A percentile compares a stretch with the other conserved stretches of the same genome.
Conservation (phyloP, 2,113 vertebrate species). For the Heterotilapia buettikoferi region DNA sequence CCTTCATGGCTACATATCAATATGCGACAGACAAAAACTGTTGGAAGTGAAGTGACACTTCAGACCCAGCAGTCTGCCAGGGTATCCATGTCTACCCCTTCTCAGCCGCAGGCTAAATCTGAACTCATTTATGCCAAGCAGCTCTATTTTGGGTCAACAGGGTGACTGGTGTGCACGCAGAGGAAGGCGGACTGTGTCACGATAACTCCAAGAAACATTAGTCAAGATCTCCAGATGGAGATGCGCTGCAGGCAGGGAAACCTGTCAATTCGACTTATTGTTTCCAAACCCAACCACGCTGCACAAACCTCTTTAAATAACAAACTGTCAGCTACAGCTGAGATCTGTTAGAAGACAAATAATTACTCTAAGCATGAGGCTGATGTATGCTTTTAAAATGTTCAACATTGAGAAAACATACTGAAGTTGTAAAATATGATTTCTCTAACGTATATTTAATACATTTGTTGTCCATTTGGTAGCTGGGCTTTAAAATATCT, state of each 20-base stretch:
- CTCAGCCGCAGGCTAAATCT: constrained; percentile 45
- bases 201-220: not conserved
- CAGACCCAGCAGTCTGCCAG: constrained; percentile 15
- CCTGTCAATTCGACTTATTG: not conserved
- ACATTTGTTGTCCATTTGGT: not conserved
- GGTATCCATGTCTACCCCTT: constrained; percentile 6
- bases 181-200: not conserved
- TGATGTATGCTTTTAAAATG: not conserved
- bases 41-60: constrained; percentile 38
- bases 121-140: constrained; percentile 14
- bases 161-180: not conserved
- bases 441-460: not conserved
- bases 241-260: not conserved
- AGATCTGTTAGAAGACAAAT: not conserved
- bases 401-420: not conserved
- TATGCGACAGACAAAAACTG: not conserved
- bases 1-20: not conserved
- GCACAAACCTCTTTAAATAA: not conserved
- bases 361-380: not conserved
- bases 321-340: not conserved
- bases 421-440: not conserved
- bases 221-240: not conserved
- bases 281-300: not conserved
- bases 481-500: not conserved
- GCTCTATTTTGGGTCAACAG: constrained; percentile 35